A percentile compares a stretch with the other conserved stretches of the same genome.
Conservation (phyloP, 1,140 invertebrate genomes). For the Tetramorium simillimum region DNA sequence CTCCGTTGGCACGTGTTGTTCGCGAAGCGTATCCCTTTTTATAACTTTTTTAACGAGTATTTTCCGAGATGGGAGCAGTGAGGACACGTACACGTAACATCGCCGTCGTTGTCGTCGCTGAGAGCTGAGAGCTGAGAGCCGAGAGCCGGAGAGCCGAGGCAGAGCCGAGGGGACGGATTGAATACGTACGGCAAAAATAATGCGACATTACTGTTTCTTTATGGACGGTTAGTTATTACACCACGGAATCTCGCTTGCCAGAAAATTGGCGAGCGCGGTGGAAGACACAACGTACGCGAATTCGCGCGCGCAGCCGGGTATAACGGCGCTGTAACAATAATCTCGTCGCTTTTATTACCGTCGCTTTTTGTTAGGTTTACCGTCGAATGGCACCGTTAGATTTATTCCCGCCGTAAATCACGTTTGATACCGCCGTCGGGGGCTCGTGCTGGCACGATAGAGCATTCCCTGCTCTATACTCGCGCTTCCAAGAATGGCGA, state of each 20-base stretch:
- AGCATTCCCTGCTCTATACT: neutral
- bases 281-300: constrained; percentile 35
- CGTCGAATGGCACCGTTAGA: constrained; percentile 36
- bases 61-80: neutral
- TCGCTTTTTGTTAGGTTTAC: constrained; percentile 34
- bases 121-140: too few species aligned
- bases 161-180: constrained; percentile 30
- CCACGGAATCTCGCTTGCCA: neutral
- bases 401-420: constrained; percentile 48
- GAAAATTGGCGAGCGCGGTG: constrained; percentile 35
- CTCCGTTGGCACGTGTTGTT: constrained; percentile 20
- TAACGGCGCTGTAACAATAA: constrained; percentile 49
- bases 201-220: constrained; percentile 17
- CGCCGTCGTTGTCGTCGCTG: neutral
- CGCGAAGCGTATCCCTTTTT: neutral
- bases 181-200: constrained; percentile 36
- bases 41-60: constrained; percentile 32
- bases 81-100: neutral
- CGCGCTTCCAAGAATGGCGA: neutral
- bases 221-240: constrained; percentile 56
- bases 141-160: too few species aligned
- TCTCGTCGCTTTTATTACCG: constrained; percentile 54
- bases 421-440: constrained; percentile 24
- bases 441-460: constrained; percentile 14
- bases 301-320: neutral